Base-by-base conservation (phyloP, 2,888 invertebrate genomes). In the Ennomos erosarius region DNA sequence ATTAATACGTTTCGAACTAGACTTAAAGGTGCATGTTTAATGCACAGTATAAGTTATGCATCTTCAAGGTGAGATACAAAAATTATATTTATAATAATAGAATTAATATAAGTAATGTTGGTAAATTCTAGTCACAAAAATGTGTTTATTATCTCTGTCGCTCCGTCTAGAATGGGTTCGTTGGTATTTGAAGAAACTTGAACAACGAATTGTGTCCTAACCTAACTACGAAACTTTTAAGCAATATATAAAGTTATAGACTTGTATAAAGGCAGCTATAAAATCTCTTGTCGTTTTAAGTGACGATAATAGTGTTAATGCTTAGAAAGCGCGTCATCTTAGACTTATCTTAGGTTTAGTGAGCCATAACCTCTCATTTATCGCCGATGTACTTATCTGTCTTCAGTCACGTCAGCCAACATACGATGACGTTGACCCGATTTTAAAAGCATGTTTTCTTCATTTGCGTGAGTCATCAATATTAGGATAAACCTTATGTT, bases 391-490 rank as follows among this genome's bases (percentile, higher is more conserved):
- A 44, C 36, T 39, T 62, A 69, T 70, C 54, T 68, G 66, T 50
- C 44, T 36, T 57, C 55, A 46, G 66, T 70, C 75, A 74, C 70
- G 70, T 77, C 68, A 63, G 49, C 64, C 68, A 63, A 50, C 64
- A 48, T 39, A 48, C 57, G 16, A 55, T 55, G 63, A 62, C 50
- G 59, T 61, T 59, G 52, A 60, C 37, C 40, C 39, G 38, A 53
- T 46, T 10, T 37, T n/a, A 46, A 35, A 62, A 26, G 26, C 57
- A 26, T 51, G 44, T 51, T 55, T 39, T 56, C 36, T 40, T 40
- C 8, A 59, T 37, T 50, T 10, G 16, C 39, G 35, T 68, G 57
- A 68, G 51, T 66, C 62, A 66, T 51, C 10, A 55, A 39, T 55
- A 54, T 58, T 55, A 45, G 42, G 46, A 42, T 53, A 33, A 26